A percentile compares a stretch with the other conserved stretches of the same genome.
phyloP scores from a whole-genome alignment of 1,140 invertebrate species.

The Pinna nobilis region DNA sequence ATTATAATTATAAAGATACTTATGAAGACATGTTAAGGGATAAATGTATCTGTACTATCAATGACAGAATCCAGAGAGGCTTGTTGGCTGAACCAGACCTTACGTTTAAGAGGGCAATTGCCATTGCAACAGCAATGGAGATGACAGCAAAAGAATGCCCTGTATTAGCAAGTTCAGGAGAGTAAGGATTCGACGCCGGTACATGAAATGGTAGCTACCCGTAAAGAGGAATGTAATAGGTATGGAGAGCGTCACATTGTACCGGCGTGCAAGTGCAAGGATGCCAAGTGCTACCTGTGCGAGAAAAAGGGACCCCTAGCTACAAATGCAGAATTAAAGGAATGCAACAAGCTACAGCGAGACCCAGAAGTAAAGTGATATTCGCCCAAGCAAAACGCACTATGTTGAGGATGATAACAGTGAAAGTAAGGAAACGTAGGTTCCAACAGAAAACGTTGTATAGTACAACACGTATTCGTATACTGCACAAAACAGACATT shows the following conservation, averaged over 20 bases:
- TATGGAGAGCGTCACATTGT: slow-evolving; percentile 15
- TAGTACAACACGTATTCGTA: background rate
- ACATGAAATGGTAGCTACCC: background rate
- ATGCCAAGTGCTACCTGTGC: too few relatives aligned
- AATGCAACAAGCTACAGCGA: slow-evolving; percentile 43
- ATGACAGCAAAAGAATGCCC: too few relatives aligned
- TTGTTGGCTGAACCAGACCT: too few relatives aligned
- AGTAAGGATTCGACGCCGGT: background rate
- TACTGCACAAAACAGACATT: background rate
- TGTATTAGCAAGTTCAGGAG: too few relatives aligned
- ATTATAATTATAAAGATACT: slow-evolving; percentile 41
- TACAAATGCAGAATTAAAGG: slow-evolving; percentile 5
- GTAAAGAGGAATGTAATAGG: background rate
- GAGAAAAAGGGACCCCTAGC: slow-evolving; percentile 25
- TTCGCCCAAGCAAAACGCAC: background rate
- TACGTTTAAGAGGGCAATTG: too few relatives aligned
- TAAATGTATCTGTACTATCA: slow-evolving; percentile 43
- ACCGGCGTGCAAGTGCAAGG: slow-evolving; percentile 25
- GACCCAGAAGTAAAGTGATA: slow-evolving; percentile 27
- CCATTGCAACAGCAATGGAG: too few relatives aligned
- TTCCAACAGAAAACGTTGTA: slow-evolving; percentile 4
- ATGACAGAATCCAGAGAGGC: slow-evolving; percentile 42
- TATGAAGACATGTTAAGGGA: slow-evolving; percentile 44
- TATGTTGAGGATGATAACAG: slow-evolving; percentile 1
- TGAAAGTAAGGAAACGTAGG: slow-evolving; percentile 4